Evolutionary conservation across 2,888 invertebrate genomes (phyloP).

Genomic region (Meta bourneti): DNA sequence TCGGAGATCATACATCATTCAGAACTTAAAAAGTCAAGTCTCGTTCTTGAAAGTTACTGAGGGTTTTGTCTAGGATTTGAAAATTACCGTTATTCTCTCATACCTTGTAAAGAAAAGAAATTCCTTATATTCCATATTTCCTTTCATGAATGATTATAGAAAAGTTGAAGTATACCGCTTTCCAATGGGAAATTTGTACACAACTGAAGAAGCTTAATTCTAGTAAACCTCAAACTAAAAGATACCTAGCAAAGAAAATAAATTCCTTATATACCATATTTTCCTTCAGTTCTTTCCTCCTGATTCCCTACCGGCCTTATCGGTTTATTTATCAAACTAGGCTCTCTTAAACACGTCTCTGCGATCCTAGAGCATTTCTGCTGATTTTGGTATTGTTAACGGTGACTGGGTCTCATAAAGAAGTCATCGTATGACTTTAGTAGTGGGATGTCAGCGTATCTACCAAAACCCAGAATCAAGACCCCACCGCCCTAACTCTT

Average conservation of each 20-base stretch:
- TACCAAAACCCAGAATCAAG: background rate
- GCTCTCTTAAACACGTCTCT: slow-evolving; percentile 24
- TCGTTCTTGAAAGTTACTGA: too few relatives aligned
- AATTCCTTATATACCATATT: slow-evolving; percentile 20
- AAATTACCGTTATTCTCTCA: too few relatives aligned
- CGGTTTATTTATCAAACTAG: slow-evolving; percentile 44
- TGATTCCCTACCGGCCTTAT: slow-evolving; percentile 26
- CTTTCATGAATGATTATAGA: too few relatives aligned
- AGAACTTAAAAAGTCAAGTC: too few relatives aligned
- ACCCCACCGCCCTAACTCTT: slow-evolving; percentile 11
- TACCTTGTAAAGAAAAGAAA: too few relatives aligned
- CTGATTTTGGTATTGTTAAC: slow-evolving; percentile 46
- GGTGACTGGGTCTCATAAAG: slow-evolving; percentile 42
- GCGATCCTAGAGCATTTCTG: slow-evolving; percentile 21
- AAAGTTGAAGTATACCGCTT: too few relatives aligned
- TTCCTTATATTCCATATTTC: too few relatives aligned
- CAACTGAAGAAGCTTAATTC: too few relatives aligned
- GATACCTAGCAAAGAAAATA: slow-evolving; percentile 16
- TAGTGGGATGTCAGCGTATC: slow-evolving; percentile 10
- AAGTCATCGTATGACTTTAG: slow-evolving; percentile 50
- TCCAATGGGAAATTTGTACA: too few relatives aligned
- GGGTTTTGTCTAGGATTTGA: too few relatives aligned
- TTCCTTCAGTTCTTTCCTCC: slow-evolving; percentile 14
- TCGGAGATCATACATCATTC: too few relatives aligned
- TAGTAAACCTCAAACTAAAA: slow-evolving; percentile 4